These are phyloP conservation scores for Eurystomus glaucurus DNA, from an alignment of 2,797 vertebrate species.

Conservation along the genomic window DNA sequence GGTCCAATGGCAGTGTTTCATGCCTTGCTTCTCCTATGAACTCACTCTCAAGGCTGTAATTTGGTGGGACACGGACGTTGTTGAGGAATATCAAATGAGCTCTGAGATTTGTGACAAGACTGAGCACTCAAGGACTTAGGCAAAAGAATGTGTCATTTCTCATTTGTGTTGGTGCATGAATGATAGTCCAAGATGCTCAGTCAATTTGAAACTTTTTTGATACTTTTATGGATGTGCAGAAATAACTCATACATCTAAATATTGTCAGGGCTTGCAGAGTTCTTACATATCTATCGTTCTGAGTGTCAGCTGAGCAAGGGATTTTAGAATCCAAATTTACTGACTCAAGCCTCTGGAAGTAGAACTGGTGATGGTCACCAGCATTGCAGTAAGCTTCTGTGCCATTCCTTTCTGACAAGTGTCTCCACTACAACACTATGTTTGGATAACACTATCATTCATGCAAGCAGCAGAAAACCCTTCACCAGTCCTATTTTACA, in stretches of 20 bases:
- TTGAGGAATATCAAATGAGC: not conserved
- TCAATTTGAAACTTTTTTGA: not conserved
- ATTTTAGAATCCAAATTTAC: not conserved
- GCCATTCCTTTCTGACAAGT: not conserved
- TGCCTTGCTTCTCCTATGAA: not conserved
- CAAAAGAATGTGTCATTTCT: not conserved
- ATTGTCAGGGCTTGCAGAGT: not conserved
- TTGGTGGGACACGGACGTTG: not conserved
- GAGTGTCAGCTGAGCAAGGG: not conserved
- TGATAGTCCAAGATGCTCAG: not conserved
- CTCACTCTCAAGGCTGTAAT: not conserved
- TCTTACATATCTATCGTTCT: not conserved
- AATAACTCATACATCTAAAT: not conserved
- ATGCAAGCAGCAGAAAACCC: not conserved
- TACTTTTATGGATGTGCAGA: not conserved
- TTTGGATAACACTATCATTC: not conserved
- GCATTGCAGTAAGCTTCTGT: not conserved
- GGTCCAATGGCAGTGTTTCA: not conserved
- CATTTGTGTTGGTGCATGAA: not conserved
- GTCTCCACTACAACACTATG: not conserved
- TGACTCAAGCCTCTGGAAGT: not conserved
- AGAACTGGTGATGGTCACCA: not conserved
- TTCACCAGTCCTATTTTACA: not conserved
- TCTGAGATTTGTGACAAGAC: slow-evolving; percentile 8
- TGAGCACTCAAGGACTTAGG: not conserved